Percentiles rank a stretch among this genome's conserved stretches.
These are phyloP conservation scores for Leptothorax acervorum DNA, from an alignment of 2,888 invertebrate species.

Conservation along the genomic window DNA sequence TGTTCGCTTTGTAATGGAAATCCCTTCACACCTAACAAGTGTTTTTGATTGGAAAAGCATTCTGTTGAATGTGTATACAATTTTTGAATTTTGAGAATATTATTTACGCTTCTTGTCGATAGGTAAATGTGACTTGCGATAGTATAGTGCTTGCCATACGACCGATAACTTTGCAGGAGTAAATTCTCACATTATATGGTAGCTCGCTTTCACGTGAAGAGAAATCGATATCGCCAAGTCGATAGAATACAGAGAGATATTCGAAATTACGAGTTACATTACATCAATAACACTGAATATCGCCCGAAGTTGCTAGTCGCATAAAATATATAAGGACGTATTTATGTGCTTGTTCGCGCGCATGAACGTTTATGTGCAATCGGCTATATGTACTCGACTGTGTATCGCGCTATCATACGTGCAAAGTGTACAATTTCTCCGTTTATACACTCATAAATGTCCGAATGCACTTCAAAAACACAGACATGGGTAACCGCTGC, in stretches of 20 bases:
- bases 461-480: constrained; percentile 8
- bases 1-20: constrained; percentile 19
- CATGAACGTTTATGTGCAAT: constrained; percentile 11
- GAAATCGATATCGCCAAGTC: constrained; percentile 33
- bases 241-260: constrained; percentile 32
- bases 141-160: neutral
- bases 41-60: constrained; percentile 3
- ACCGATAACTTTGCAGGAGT: constrained; percentile 20
- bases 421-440: constrained; percentile 17
- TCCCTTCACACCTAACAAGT: constrained; percentile 14
- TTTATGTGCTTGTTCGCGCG: constrained; percentile 22
- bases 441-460: constrained; percentile 21
- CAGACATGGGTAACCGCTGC: constrained; percentile 6
- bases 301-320: neutral
- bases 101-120: constrained; percentile 8
- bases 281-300: constrained; percentile 41
- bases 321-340: constrained; percentile 29
- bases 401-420: neutral
- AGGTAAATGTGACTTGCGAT: constrained; percentile 18
- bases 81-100: constrained; percentile 1
- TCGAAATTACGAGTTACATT: constrained; percentile 36
- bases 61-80: constrained; percentile 1
- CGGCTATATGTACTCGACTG: neutral
- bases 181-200: constrained; percentile 36
- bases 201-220: constrained; percentile 3